Evolutionary conservation across 2,113 vertebrate species (phyloP).

Genomic region (Brienomyrus brachyistius): DNA sequence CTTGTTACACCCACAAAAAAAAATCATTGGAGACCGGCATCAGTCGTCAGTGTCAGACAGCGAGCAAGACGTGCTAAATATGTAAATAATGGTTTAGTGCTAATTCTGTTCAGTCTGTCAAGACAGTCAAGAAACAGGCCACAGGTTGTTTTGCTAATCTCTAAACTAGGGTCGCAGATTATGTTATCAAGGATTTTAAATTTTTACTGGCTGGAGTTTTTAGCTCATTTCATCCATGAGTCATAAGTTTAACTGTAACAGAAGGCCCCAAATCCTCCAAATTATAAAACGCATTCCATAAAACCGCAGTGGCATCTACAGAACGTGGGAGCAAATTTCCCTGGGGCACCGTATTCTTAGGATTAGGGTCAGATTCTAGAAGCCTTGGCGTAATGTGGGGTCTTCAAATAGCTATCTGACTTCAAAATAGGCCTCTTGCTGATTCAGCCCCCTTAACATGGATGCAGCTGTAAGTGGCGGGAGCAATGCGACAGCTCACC

Average conservation of each 20-base stretch:
- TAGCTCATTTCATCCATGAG: neutral
- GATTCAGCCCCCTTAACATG: neutral
- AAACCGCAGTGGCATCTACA: neutral
- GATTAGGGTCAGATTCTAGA: neutral
- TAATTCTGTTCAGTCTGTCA: neutral
- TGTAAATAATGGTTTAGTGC: neutral
- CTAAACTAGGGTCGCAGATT: neutral
- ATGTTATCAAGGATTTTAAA: neutral
- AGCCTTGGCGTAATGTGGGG: neutral
- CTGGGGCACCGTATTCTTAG: neutral
- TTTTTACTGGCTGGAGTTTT: neutral
- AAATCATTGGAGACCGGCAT: neutral
- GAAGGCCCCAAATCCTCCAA: neutral
- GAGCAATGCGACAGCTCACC: slow-evolving; percentile 48
- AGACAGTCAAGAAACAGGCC: neutral
- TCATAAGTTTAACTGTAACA: neutral
- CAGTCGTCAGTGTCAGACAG: neutral
- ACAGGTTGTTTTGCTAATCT: neutral
- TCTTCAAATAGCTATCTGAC: neutral
- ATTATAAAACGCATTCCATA: neutral
- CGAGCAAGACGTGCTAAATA: neutral
- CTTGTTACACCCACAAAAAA: neutral
- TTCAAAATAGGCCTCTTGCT: neutral
- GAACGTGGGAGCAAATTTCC: neutral
- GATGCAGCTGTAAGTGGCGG: neutral